These are phyloP conservation scores for Lycophotia porphyrea DNA, from an alignment of 2,888 invertebrate species.

Conservation along the genomic window DNA sequence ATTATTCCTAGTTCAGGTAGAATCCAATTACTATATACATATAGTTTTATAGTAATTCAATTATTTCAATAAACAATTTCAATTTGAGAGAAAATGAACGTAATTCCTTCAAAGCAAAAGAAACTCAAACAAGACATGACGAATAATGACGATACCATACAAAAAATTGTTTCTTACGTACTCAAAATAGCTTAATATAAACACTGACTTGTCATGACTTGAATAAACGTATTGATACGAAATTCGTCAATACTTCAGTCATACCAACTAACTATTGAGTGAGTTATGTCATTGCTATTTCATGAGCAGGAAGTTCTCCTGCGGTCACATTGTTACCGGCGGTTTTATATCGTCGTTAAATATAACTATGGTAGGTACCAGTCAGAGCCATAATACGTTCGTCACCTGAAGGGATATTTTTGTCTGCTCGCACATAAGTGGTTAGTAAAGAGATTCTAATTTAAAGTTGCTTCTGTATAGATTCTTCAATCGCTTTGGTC, in stretches of 20 bases:
- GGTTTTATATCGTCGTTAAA: conserved; percentile 38
- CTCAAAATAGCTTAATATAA: conserved; percentile 12
- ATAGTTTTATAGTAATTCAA: too few relatives aligned
- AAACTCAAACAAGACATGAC: not conserved
- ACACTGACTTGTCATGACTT: conserved; percentile 4
- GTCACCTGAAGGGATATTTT: not conserved
- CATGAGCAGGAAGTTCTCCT: conserved; percentile 48
- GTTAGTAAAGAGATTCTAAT: not conserved
- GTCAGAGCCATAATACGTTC: not conserved
- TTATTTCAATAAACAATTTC: too few relatives aligned
- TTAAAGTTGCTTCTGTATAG: not conserved
- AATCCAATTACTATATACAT: too few relatives aligned
- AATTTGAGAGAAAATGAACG: not conserved
- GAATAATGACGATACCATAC: not conserved
- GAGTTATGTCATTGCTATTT: conserved; percentile 59
- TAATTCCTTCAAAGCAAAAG: not conserved
- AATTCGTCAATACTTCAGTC: conserved; percentile 32
- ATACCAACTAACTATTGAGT: conserved; percentile 14
- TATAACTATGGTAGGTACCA: conserved; percentile 32
- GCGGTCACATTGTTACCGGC: conserved; percentile 42
- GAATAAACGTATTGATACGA: conserved; percentile 21
- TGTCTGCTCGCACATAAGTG: not conserved
- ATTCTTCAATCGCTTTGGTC: not conserved
- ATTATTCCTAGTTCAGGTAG: too few relatives aligned
- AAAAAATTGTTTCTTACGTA: conserved; percentile 12